Conservation (phyloP, 2,113 vertebrate genomes). For the Jaculus jaculus region DNA sequence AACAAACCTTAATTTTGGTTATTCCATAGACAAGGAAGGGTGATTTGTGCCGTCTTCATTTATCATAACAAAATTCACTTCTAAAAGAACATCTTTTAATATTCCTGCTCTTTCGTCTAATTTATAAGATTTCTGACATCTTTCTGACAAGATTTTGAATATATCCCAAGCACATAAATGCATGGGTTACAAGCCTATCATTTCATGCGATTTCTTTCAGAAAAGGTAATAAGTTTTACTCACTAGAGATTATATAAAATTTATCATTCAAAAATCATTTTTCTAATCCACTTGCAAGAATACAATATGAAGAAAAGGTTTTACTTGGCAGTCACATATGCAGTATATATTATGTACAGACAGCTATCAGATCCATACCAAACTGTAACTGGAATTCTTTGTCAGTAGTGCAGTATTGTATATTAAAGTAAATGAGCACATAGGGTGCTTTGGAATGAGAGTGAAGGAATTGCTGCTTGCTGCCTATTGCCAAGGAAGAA, state of each 20-base stretch:
- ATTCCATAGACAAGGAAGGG: constrained; percentile 69
- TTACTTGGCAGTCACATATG: neutral
- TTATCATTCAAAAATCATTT: neutral
- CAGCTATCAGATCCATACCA: neutral
- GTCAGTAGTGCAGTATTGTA: neutral
- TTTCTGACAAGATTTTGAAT: constrained; percentile 57
- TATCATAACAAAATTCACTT: constrained; percentile 75
- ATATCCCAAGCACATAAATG: constrained; percentile 43
- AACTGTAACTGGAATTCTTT: neutral
- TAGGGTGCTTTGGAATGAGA: neutral
- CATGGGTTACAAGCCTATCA: neutral
- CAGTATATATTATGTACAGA: neutral
- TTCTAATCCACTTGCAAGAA: neutral
- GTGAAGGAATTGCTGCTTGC: neutral
- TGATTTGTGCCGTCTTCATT: constrained; percentile 70
- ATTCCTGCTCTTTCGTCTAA: constrained; percentile 72
- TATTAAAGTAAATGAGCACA: neutral
- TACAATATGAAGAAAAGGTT: neutral
- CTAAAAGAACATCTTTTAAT: constrained; percentile 66
- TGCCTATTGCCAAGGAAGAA: neutral
- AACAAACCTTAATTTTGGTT: constrained; percentile 78
- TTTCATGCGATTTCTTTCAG: constrained; percentile 54
- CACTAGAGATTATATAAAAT: neutral
- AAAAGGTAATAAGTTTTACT: neutral
- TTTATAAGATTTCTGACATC: constrained; percentile 78